Conservation (phyloP, 2,797 vertebrate genomes). For the Poecilia picta region DNA sequence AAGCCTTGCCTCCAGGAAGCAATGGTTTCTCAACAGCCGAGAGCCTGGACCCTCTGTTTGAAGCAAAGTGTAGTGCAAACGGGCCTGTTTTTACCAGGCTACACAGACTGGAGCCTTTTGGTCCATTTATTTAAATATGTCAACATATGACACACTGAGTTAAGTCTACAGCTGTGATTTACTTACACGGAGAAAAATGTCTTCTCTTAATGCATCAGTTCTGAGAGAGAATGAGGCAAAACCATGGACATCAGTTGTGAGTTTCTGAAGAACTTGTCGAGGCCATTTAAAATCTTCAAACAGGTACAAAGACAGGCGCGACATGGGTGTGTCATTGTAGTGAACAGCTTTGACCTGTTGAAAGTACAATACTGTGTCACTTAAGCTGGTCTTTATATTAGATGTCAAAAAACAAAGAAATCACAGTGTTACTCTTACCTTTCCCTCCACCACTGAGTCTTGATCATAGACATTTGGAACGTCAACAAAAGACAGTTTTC, state of each 20-base stretch:
- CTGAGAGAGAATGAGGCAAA: slow-evolving; percentile 61
- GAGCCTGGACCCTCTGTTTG: no score
- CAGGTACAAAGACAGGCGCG: slow-evolving; percentile 42
- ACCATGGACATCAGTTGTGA: slow-evolving; percentile 68
- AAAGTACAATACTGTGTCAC: slow-evolving; percentile 1
- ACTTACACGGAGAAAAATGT: slow-evolving; percentile 6
- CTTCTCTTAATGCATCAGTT: slow-evolving; percentile 10
- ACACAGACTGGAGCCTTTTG: no score
- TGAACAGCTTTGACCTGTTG: slow-evolving; percentile 68
- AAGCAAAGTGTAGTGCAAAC: no score
- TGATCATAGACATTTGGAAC: slow-evolving; percentile 53
- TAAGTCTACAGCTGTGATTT: neutral
- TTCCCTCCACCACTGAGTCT: slow-evolving; percentile 57
- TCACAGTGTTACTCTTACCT: slow-evolving; percentile 43
- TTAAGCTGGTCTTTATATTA: neutral
- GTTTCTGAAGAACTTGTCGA: slow-evolving; percentile 20
- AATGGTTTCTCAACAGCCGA: no score
- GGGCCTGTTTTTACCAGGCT: no score
- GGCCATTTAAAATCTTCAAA: no score
- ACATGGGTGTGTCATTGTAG: slow-evolving; percentile 58
- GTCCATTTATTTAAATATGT: no score
- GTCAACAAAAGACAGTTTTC: slow-evolving; percentile 59
- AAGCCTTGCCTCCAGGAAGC: no score
- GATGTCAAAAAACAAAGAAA: no score
- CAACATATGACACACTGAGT: no score